Base-by-base conservation (phyloP, 2,888 invertebrate genomes). In the Stenodera caucasica region DNA sequence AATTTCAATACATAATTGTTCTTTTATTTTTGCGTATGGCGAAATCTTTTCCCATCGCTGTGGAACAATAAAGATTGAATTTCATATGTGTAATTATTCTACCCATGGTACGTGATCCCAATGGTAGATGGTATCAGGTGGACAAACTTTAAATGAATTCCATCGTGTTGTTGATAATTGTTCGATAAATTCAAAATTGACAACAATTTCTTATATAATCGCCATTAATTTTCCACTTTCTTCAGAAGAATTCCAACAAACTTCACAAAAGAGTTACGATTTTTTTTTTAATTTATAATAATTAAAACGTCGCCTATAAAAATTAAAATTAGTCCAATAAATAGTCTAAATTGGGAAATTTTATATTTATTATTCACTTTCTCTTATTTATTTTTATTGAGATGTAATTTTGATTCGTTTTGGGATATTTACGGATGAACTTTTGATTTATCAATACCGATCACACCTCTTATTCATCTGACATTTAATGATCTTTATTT, bases 401-500 rank as follows among this genome's bases (percentile, higher is more conserved):
- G 1, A 12, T 33, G 3, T 14, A n/a, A 11, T 9, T 53, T 26
- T 54, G 18, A 8, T 54, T 58, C 50, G 35, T 54, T 30, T 32
- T 40, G 29, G n/a, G n/a, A n/a, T n/a, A n/a, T n/a, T n/a, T n/a
- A 26, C 11, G 50, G 40, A 8, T 60, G 32, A 56, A 60, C 50
- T 50, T 50, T 26, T 50, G 49, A 45, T 52, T 54, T 54, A 60
- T 2, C 40, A 40, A 40, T 40, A 40, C 18, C 9, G 18, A 60
- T 57, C 35, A 26, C 37, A 56, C 52, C 26, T 37, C 50, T 45
- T 56, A 57, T 53, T 50, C 53, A 49, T 57, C 15, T 60, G 60
- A 57, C 60, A 60, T 60, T 60, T 60, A 60, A 32, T 11, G 18
- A n/a, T 59, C 52, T 55, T 58, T 54, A 49, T 58, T 58, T 53